These are phyloP conservation scores for Coregonus ussuriensis DNA, from an alignment of 2,797 vertebrate species.

Conservation along the genomic window DNA sequence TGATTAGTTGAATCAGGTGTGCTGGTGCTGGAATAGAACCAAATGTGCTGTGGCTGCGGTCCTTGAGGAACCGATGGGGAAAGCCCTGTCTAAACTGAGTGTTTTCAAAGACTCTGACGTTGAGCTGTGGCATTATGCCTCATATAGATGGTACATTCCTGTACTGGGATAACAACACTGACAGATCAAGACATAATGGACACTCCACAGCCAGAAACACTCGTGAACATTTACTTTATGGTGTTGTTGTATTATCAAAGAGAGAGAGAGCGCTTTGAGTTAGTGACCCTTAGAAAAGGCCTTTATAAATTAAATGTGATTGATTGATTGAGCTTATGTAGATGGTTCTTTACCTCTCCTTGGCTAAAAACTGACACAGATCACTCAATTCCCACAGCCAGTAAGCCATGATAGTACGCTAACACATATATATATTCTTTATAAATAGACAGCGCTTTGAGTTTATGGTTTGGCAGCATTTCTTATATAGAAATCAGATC, in stretches of 20 bases:
- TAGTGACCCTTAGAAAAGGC: too few species aligned
- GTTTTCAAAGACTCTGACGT: background rate
- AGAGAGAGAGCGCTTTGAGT: too few species aligned
- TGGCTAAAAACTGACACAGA: background rate
- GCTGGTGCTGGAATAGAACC: background rate
- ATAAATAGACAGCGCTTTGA: background rate
- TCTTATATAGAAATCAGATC: background rate
- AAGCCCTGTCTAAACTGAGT: too few species aligned
- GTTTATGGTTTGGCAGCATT: background rate
- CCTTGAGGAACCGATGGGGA: background rate
- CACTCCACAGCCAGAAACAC: too few species aligned
- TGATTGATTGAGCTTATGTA: background rate
- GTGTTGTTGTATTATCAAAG: too few species aligned
- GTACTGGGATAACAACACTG: background rate
- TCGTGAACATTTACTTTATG: too few species aligned
- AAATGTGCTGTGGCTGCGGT: background rate
- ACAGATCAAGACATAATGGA: background rate
- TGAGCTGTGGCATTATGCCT: constrained; percentile 24
- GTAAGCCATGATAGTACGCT: too few species aligned
- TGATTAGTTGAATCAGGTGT: background rate
- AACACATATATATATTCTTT: background rate
- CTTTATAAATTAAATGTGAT: too few species aligned
- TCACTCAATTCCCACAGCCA: background rate
- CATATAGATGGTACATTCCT: constrained; percentile 22
- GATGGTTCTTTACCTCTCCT: constrained; percentile 16